Conservation (phyloP, 2,113 vertebrate species). For the Phaethon lepturus region DNA sequence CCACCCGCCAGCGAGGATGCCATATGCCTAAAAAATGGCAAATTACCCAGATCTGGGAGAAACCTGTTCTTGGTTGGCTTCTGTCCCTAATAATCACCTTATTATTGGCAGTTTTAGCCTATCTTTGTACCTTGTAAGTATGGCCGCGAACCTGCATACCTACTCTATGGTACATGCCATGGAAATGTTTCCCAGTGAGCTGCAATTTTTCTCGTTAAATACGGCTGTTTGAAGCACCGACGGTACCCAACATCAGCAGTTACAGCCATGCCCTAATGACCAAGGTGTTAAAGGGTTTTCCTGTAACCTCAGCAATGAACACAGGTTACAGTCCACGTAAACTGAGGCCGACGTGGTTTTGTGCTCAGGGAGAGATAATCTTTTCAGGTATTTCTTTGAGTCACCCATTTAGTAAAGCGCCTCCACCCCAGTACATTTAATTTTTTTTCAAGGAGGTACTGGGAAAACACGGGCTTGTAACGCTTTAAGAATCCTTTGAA, state of each 20-base stretch:
- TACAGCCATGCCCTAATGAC: not conserved
- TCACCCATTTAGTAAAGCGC: not conserved
- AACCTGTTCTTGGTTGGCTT: not conserved
- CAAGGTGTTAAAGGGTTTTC: not conserved
- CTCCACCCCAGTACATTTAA: not conserved
- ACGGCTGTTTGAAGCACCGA: accelerated
- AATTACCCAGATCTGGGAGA: not conserved
- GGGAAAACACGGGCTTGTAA: not conserved
- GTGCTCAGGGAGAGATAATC: not conserved
- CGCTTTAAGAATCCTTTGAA: not conserved
- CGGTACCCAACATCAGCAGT: not conserved
- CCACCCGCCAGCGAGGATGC: accelerated
- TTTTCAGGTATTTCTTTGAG: not conserved
- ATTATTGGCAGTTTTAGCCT: accelerated
- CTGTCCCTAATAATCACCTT: accelerated
- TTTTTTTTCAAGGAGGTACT: not conserved
- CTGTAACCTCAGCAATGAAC: not conserved
- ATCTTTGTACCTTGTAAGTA: accelerated
- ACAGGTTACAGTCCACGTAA: not conserved
- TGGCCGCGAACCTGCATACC: not conserved
- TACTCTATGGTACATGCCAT: accelerated
- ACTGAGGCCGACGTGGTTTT: accelerated
- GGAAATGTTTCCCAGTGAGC: accelerated
- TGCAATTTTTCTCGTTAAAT: accelerated
- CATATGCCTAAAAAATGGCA: accelerated